Evolutionary conservation across 2,888 invertebrate genomes (phyloP).

Genomic region (Caradrina clavipalpis): DNA sequence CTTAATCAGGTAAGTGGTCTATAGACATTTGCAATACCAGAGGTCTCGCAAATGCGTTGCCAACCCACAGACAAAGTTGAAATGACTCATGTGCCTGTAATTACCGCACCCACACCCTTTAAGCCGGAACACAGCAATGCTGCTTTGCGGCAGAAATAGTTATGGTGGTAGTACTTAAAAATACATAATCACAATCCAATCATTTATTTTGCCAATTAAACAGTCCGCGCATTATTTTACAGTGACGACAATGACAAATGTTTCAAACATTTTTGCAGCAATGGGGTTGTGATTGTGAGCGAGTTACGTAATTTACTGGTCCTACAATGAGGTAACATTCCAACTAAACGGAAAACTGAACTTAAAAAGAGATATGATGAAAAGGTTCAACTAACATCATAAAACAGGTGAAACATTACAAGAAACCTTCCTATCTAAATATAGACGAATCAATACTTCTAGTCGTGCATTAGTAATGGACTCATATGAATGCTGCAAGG

Average conservation of each 20-base stretch:
- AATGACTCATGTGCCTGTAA: too few relatives aligned
- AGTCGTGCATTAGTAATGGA: conserved; percentile 51
- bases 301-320: not conserved
- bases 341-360: not conserved
- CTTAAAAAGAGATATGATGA: not conserved
- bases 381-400: conserved; percentile 6
- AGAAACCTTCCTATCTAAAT: conserved; percentile 29
- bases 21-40: too few relatives aligned
- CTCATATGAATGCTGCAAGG: conserved; percentile 40
- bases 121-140: too few relatives aligned
- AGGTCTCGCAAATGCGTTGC: too few relatives aligned
- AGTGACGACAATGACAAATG: not conserved
- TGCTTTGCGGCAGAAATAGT: too few relatives aligned
- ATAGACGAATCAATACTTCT: conserved; percentile 51
- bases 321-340: not conserved
- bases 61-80: too few relatives aligned
- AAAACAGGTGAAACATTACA: conserved; percentile 14
- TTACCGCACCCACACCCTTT: too few relatives aligned
- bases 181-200: not conserved
- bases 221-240: not conserved
- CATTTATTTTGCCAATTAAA: not conserved
- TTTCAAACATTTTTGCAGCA: not conserved
- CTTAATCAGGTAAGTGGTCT: too few relatives aligned
- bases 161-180: too few relatives aligned
- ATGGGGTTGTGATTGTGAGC: too few relatives aligned